These are phyloP conservation scores for Cydia splendana DNA, from an alignment of 1,140 invertebrate species.

Conservation along the genomic window DNA sequence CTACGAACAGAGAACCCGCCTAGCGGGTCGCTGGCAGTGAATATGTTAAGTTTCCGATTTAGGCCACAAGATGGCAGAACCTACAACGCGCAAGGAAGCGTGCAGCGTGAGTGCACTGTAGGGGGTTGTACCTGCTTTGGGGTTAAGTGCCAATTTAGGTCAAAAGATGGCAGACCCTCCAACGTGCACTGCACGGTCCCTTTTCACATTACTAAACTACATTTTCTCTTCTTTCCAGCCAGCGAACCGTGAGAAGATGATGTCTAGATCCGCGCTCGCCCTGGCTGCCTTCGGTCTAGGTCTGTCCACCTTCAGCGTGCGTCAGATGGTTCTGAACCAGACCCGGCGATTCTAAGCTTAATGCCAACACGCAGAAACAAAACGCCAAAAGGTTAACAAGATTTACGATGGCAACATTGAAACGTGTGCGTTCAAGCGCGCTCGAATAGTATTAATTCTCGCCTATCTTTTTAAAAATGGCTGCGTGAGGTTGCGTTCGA, in stretches of 20 bases:
- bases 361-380: not conserved
- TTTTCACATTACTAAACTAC: constrained; percentile 33
- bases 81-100: too few species aligned
- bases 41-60: too few species aligned
- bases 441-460: constrained; percentile 7
- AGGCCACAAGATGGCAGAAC: too few species aligned
- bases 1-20: too few species aligned
- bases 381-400: constrained; percentile 21
- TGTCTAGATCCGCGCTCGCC: constrained; percentile 80
- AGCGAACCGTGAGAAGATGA: constrained; percentile 78
- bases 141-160: too few species aligned
- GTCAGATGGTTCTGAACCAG: constrained; percentile 80
- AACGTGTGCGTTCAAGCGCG: not conserved
- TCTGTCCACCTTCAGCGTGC: constrained; percentile 82
- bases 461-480: constrained; percentile 4
- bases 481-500: constrained; percentile 20
- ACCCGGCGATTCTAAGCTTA: constrained; percentile 51
- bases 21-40: too few species aligned
- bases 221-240: constrained; percentile 64
- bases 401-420: not conserved
- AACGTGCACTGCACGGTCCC: too few species aligned
- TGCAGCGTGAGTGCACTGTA: too few species aligned
- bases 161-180: too few species aligned
- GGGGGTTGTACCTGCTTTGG: too few species aligned
- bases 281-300: constrained; percentile 81